Conservation (phyloP, 1,140 invertebrate genomes). For the Caenorhabditis tropicalis region DNA sequence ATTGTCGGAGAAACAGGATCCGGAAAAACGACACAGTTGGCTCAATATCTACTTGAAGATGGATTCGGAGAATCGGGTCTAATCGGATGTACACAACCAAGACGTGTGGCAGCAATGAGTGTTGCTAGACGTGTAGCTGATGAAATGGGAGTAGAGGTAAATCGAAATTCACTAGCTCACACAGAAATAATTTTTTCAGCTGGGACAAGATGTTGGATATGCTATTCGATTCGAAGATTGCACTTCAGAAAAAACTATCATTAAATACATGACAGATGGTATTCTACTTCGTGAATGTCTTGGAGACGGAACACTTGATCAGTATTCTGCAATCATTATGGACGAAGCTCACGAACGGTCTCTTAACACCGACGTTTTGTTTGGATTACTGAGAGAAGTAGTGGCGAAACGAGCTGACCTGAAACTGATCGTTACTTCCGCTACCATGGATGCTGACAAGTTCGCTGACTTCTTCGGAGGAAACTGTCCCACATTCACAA, state of each 20-base stretch:
- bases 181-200: slow-evolving; percentile 54
- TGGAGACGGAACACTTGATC: slow-evolving; percentile 89
- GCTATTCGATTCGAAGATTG: slow-evolving; percentile 99
- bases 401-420: slow-evolving; percentile 90
- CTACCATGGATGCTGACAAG: slow-evolving; percentile 97
- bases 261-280: slow-evolving; percentile 93
- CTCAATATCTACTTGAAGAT: slow-evolving; percentile 96
- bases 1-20: slow-evolving; percentile 90
- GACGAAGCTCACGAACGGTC: slow-evolving; percentile 98
- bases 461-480: slow-evolving; percentile 98
- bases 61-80: slow-evolving; percentile 88
- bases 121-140: slow-evolving; percentile 98
- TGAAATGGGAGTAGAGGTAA: slow-evolving; percentile 85
- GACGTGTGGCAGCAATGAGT: slow-evolving; percentile 96
- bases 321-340: slow-evolving; percentile 96
- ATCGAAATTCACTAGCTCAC: neutral
- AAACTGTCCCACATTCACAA: slow-evolving; percentile 93
- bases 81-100: slow-evolving; percentile 89
- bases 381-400: slow-evolving; percentile 88
- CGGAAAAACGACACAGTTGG: slow-evolving; percentile 98
- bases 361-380: slow-evolving; percentile 95
- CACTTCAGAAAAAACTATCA: slow-evolving; percentile 78
- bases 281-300: slow-evolving; percentile 93
- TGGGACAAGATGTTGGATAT: slow-evolving; percentile 85
- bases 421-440: slow-evolving; percentile 98